Conservation (phyloP, 2,113 vertebrate species). For the Thymallus thymallus region DNA sequence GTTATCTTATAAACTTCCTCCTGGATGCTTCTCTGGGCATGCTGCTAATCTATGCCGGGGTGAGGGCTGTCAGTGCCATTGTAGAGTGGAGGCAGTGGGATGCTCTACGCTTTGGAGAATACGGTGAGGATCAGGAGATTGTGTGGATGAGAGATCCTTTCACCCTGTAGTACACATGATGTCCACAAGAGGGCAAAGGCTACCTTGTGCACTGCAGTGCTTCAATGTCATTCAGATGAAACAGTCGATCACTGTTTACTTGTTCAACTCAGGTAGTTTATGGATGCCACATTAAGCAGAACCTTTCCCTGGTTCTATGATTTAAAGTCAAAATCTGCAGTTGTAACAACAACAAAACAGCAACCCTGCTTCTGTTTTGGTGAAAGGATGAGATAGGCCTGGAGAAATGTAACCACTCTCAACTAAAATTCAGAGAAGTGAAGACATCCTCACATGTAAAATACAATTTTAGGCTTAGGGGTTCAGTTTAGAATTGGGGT, state of each 20-base stretch:
- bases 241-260: background rate
- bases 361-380: no score
- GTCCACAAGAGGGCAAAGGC: slow-evolving; percentile 46
- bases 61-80: slow-evolving; percentile 84
- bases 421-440: no score
- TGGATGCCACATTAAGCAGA: no score
- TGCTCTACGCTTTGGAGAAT: slow-evolving; percentile 94
- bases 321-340: no score
- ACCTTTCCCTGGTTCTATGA: no score
- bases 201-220: background rate
- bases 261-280: background rate
- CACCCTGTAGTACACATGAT: background rate
- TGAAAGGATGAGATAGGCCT: no score
- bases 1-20: slow-evolving; percentile 98
- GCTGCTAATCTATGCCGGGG: slow-evolving; percentile 93
- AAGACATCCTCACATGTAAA: no score
- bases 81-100: slow-evolving; percentile 98
- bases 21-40: slow-evolving; percentile 94
- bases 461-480: no score
- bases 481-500: no score
- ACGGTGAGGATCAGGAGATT: slow-evolving; percentile 75
- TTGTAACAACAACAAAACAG: no score
- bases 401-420: no score
- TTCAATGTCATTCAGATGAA: slow-evolving; percentile 9
- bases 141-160: slow-evolving; percentile 11